Conservation (phyloP, 2,113 vertebrate species). For the Scomber colias region DNA sequence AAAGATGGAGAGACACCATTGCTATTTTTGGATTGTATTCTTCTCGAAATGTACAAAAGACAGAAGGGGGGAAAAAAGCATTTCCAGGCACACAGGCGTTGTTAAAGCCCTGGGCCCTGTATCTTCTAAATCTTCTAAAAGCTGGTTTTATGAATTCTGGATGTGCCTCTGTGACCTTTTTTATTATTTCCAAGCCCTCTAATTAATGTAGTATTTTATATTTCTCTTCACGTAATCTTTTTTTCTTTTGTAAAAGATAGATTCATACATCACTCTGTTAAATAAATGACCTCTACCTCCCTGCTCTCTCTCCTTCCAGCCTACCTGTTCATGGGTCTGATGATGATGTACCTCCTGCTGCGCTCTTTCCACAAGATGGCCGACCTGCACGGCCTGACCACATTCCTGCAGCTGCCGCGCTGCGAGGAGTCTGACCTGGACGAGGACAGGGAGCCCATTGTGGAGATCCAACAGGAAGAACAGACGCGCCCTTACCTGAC, state of each 20-base stretch:
- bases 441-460: constrained; percentile 78
- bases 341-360: constrained; percentile 89
- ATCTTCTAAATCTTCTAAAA: no score
- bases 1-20: no score
- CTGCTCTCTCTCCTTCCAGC: constrained; percentile 54
- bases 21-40: no score
- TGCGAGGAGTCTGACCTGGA: constrained; percentile 73
- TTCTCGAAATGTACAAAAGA: no score
- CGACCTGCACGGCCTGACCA: constrained; percentile 88
- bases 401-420: constrained; percentile 86
- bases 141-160: no score
- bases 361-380: constrained; percentile 89
- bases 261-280: neutral
- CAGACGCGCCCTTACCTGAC: neutral
- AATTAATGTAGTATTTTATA: neutral
- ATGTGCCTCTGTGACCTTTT: neutral
- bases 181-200: neutral
- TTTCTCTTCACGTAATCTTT: neutral
- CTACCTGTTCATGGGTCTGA: constrained; percentile 91
- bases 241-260: no score
- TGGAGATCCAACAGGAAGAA: constrained; percentile 13
- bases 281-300: constrained; percentile 1
- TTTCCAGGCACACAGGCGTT: no score
- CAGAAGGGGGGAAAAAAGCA: no score
- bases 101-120: no score